Evolutionary conservation across 1,140 invertebrate species (phyloP).

Genomic region (Psilanteris sp.): DNA sequence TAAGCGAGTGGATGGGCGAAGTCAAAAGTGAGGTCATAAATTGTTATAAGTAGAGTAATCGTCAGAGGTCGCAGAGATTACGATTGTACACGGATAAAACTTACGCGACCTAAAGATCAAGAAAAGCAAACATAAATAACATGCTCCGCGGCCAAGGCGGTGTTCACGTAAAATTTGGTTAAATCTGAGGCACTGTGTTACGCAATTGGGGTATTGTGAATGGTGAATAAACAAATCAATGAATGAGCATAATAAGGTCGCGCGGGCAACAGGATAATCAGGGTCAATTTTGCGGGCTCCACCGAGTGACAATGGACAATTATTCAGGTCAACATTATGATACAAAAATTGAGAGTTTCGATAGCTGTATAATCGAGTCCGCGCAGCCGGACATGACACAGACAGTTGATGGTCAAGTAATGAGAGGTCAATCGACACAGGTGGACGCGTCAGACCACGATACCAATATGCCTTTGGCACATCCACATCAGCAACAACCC

Average conservation of each 20-base stretch:
- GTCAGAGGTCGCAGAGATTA: no score
- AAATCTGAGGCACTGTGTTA: neutral
- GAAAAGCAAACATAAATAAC: neutral
- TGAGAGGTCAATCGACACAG: slow-evolving; percentile 38
- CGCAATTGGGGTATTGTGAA: slow-evolving; percentile 11
- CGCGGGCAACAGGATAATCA: neutral
- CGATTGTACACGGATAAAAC: no score
- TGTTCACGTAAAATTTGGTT: slow-evolving; percentile 2
- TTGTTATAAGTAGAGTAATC: no score
- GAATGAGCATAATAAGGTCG: neutral
- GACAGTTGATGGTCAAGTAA: slow-evolving; percentile 57
- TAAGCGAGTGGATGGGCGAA: neutral
- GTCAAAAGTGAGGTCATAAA: no score
- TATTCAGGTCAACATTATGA: slow-evolving; percentile 72
- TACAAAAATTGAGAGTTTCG: slow-evolving; percentile 75
- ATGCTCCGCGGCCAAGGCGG: neutral
- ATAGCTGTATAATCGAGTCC: slow-evolving; percentile 73
- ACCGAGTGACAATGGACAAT: slow-evolving; percentile 69
- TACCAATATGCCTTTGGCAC: slow-evolving; percentile 41
- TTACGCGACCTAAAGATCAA: neutral
- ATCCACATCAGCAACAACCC: slow-evolving; percentile 51
- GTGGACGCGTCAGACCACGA: slow-evolving; percentile 69
- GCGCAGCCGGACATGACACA: slow-evolving; percentile 69
- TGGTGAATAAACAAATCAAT: slow-evolving; percentile 8
- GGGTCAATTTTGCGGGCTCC: neutral